Percentiles rank a stretch among this genome's conserved stretches.
Conservation (phyloP, 2,113 vertebrate genomes). For the Pitta sordida region DNA sequence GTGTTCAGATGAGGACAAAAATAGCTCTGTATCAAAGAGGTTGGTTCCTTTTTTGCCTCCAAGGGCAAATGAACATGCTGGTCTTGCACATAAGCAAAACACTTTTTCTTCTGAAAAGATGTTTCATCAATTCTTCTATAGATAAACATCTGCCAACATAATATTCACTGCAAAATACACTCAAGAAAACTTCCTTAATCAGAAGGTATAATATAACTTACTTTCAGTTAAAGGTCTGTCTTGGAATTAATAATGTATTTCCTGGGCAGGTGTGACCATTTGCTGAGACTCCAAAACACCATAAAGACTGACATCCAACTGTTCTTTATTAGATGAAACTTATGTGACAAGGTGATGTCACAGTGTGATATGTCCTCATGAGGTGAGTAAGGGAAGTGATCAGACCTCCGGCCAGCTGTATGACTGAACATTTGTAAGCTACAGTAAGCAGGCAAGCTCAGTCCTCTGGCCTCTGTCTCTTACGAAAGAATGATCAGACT, state of each 20-base stretch:
- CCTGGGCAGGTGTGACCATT: not conserved
- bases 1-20: constrained; percentile 65
- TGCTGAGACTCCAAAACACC: not conserved
- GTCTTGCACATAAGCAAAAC: constrained; percentile 56
- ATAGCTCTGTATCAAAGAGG: constrained; percentile 54
- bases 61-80: constrained; percentile 61
- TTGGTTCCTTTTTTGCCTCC: constrained; percentile 55
- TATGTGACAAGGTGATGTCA: not conserved
- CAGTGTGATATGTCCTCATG: not conserved
- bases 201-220: not conserved
- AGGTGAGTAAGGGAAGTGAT: not conserved
- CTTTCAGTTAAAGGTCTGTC: not conserved
- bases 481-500: not conserved
- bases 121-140: constrained; percentile 17
- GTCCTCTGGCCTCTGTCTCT: not conserved
- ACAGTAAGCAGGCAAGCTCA: not conserved
- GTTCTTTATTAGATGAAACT: not conserved
- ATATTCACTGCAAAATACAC: not conserved
- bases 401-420: not conserved
- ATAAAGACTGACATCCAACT: not conserved
- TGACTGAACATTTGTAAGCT: not conserved
- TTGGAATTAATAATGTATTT: not conserved
- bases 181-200: not conserved
- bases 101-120: constrained; percentile 26
- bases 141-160: constrained; percentile 48